Evolutionary conservation across 2,113 vertebrate species (phyloP).

Genomic region (Muntiacus reevesi): DNA sequence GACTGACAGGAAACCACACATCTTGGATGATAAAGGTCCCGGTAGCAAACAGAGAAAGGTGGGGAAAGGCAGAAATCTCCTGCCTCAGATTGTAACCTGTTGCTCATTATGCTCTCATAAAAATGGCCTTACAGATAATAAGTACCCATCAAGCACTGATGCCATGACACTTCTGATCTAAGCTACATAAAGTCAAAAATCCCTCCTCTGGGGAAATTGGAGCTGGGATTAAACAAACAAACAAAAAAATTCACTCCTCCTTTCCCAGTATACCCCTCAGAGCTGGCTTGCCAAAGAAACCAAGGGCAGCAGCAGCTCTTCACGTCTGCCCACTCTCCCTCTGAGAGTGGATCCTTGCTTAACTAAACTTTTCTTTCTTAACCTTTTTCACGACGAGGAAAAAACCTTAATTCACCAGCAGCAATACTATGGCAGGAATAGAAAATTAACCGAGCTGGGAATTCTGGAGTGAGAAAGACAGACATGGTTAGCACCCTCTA

Average conservation of each 20-base stretch:
- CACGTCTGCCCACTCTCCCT: neutral
- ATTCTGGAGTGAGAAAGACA: neutral
- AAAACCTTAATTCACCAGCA: neutral
- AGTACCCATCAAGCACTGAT: neutral
- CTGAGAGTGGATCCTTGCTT: neutral
- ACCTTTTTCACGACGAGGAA: rapidly evolving
- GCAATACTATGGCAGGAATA: neutral
- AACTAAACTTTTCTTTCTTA: neutral
- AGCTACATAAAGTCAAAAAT: neutral
- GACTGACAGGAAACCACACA: neutral
- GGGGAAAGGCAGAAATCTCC: neutral
- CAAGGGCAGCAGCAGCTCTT: neutral
- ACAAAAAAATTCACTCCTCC: neutral
- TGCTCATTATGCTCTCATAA: neutral
- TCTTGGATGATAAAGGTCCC: neutral
- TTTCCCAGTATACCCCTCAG: neutral
- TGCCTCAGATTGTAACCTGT: neutral
- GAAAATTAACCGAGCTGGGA: neutral
- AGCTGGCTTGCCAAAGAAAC: neutral
- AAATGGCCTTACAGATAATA: neutral
- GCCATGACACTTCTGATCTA: neutral
- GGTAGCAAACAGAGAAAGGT: neutral
- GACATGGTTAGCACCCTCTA: neutral
- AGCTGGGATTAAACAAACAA: neutral
- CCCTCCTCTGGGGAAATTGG: neutral